These are phyloP conservation scores for Scomber colias DNA, from an alignment of 2,113 vertebrate species.

Conservation along the genomic window DNA sequence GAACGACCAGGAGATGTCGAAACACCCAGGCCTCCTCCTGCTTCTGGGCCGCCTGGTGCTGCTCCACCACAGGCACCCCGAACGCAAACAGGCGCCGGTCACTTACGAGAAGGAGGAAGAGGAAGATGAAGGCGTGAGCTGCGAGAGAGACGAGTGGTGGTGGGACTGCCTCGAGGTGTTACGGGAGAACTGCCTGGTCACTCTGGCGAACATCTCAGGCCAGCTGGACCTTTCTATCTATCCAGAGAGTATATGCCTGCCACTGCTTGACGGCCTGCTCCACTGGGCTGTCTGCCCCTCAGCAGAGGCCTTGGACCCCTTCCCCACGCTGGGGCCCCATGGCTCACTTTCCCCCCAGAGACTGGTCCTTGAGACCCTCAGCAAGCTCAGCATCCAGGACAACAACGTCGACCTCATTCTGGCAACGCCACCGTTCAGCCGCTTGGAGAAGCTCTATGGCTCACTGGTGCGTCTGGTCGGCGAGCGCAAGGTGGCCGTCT, in stretches of 20 bases:
- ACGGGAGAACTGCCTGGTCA: constrained; percentile 97
- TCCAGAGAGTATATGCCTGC: constrained; percentile 98
- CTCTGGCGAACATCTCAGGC: constrained; percentile 97
- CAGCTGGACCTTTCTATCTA: constrained; percentile 98
- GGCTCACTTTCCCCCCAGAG: constrained; percentile 97
- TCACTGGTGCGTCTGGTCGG: constrained; percentile 96
- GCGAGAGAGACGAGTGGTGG: constrained; percentile 98
- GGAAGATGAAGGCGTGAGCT: constrained; percentile 94
- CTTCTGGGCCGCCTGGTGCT: constrained; percentile 95
- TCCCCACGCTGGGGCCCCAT: constrained; percentile 94
- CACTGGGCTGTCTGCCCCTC: constrained; percentile 99
- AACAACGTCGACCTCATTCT: constrained; percentile 99
- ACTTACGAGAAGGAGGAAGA: constrained; percentile 98
- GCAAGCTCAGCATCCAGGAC: constrained; percentile 99
- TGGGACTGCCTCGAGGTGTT: constrained; percentile 99
- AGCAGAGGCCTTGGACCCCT: constrained; percentile 97
- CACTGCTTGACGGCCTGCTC: constrained; percentile 96
- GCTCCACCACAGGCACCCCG: constrained; percentile 96
- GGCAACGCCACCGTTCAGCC: constrained; percentile 96
- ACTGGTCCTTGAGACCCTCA: constrained; percentile 98
- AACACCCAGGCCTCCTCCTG: constrained; percentile 96
- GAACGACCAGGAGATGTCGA: constrained; percentile 98
- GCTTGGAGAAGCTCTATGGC: constrained; percentile 97
- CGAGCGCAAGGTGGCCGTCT: constrained; percentile 97
- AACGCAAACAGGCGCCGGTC: constrained; percentile 95